Percentiles rank a stretch among this genome's conserved stretches.
Evolutionary conservation across 2,888 invertebrate species (phyloP).

Genomic region (Halocaridina rubra): DNA sequence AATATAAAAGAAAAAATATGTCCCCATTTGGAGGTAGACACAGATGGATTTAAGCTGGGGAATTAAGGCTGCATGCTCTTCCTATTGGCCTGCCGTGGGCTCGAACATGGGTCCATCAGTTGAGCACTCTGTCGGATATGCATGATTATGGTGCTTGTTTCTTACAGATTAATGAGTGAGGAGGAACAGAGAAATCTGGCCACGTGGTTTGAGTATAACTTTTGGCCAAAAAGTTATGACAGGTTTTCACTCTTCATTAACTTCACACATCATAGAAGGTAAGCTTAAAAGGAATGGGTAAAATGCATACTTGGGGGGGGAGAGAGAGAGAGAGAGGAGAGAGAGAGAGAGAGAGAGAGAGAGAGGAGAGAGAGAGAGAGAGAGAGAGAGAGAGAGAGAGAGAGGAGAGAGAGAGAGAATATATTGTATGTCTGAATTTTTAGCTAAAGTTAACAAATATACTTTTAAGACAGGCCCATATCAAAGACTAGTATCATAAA

Average conservation of each 20-base stretch:
- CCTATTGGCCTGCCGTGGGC: too few species aligned
- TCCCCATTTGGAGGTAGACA: too few species aligned
- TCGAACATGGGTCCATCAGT: too few species aligned
- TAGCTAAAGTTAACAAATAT: too few species aligned
- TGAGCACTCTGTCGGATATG: too few species aligned
- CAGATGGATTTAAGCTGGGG: too few species aligned
- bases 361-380: constrained; percentile 1
- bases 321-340: neutral
- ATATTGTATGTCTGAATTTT: too few species aligned
- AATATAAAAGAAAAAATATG: too few species aligned
- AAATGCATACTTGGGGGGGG: neutral
- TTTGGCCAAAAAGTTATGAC: constrained; percentile 64
- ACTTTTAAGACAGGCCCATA: too few species aligned
- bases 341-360: neutral
- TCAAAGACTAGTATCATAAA: too few species aligned
- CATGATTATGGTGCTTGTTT: too few species aligned
- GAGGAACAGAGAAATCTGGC: constrained; percentile 64
- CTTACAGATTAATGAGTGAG: constrained; percentile 52
- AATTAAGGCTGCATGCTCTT: too few species aligned
- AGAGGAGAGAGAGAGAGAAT: neutral
- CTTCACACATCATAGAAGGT: constrained; percentile 63
- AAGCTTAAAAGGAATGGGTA: neutral
- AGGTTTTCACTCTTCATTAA: constrained; percentile 63
- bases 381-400: neutral
- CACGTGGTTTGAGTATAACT: constrained; percentile 64